phyloP scores from a whole-genome alignment of 2,888 invertebrate species.

The Phyllotreta cruciferae region DNA sequence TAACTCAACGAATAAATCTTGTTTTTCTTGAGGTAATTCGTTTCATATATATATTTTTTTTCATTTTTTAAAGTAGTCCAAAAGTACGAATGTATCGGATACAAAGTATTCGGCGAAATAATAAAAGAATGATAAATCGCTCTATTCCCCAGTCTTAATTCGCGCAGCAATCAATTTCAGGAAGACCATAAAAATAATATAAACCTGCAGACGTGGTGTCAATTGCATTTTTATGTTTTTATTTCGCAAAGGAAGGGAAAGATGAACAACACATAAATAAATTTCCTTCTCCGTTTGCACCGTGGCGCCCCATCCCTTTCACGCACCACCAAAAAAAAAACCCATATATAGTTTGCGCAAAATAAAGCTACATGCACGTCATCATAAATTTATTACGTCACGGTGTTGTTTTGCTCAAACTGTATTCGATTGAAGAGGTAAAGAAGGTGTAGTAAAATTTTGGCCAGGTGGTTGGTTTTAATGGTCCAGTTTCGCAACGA shows the following conservation, averaged over 20 bases:
- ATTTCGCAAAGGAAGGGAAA: constrained; percentile 49
- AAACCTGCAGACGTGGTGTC: constrained; percentile 60
- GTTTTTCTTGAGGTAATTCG: neutral
- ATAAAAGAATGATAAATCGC: constrained; percentile 56
- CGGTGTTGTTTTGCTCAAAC: too few species aligned
- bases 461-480: too few species aligned
- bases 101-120: constrained; percentile 51
- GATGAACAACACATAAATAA: constrained; percentile 57
- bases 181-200: constrained; percentile 57
- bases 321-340: too few species aligned
- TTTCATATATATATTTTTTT: constrained; percentile 5
- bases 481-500: constrained; percentile 37
- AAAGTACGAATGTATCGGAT: constrained; percentile 26
- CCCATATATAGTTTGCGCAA: too few species aligned
- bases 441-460: neutral
- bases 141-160: constrained; percentile 52
- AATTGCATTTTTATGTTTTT: constrained; percentile 60
- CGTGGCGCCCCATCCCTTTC: neutral
- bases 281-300: constrained; percentile 47
- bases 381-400: too few species aligned
- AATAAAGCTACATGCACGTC: too few species aligned
- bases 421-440: too few species aligned
- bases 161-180: constrained; percentile 55
- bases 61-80: constrained; percentile 14
- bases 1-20: too few species aligned